Evolutionary conservation across 2,113 vertebrate species (phyloP).

Genomic region (Corythaeola cristata): DNA sequence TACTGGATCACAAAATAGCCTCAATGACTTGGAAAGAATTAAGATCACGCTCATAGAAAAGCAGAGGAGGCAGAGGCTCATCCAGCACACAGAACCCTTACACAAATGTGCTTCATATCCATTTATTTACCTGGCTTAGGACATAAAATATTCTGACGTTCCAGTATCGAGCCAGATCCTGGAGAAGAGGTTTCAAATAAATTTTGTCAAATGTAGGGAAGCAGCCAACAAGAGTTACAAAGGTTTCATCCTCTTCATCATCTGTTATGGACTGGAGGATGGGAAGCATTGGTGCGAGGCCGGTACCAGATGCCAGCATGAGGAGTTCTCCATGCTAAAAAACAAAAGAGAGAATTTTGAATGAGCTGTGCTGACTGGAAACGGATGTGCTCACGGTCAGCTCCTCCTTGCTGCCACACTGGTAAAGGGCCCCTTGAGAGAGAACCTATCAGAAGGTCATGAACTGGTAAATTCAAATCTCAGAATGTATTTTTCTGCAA

Average conservation of each 20-base stretch:
- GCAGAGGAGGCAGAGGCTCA: not conserved
- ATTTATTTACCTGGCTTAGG: slow-evolving; percentile 78
- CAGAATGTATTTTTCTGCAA: not conserved
- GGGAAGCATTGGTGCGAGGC: slow-evolving; percentile 82
- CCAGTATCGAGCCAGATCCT: slow-evolving; percentile 78
- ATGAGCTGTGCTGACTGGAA: not conserved
- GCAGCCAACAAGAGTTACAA: slow-evolving; percentile 80
- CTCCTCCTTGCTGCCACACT: not conserved
- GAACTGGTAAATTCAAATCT: not conserved
- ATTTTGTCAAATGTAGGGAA: slow-evolving; percentile 76
- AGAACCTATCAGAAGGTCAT: not conserved
- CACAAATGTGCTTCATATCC: not conserved
- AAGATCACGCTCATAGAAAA: not conserved
- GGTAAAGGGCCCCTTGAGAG: not conserved
- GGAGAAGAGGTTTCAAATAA: slow-evolving; percentile 79
- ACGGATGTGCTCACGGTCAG: not conserved
- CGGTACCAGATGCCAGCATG: slow-evolving; percentile 80
- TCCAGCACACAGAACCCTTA: not conserved
- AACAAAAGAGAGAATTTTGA: slow-evolving; percentile 27
- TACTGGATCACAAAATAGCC: not conserved
- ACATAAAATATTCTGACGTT: slow-evolving; percentile 77
- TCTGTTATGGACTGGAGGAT: slow-evolving; percentile 78
- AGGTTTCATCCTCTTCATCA: slow-evolving; percentile 81
- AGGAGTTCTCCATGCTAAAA: slow-evolving; percentile 78
- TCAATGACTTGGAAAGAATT: not conserved